Percentiles rank a stretch among this genome's conserved stretches.
These are phyloP conservation scores for Urocyon cinereoargenteus DNA, from an alignment of 2,797 vertebrate genomes.

Conservation along the genomic window DNA sequence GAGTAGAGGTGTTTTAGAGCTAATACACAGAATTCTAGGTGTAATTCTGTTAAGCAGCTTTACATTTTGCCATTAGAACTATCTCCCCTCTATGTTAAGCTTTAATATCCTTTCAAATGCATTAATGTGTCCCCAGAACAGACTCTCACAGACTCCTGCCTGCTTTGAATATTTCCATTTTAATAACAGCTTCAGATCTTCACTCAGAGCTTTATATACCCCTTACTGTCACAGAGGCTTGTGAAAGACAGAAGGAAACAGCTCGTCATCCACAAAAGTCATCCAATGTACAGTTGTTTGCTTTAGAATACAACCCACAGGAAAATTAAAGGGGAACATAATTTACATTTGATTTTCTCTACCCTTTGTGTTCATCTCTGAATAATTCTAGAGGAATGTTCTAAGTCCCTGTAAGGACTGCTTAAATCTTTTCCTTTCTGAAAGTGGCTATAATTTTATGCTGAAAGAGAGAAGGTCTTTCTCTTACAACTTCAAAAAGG, in stretches of 20 bases:
- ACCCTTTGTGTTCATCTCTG: slow-evolving; percentile 1
- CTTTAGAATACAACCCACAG: slow-evolving; percentile 71
- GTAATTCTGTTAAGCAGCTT: slow-evolving; percentile 90
- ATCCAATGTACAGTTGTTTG: slow-evolving; percentile 76
- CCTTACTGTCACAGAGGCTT: slow-evolving; percentile 83
- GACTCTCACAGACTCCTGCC: slow-evolving; percentile 86
- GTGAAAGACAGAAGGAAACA: slow-evolving; percentile 83
- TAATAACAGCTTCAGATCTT: slow-evolving; percentile 87
- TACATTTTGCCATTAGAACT: slow-evolving; percentile 88
- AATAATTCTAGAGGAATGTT: slow-evolving; percentile 52
- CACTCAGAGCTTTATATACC: slow-evolving; percentile 82
- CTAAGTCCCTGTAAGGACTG: not conserved
- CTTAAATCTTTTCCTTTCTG: slow-evolving; percentile 58
- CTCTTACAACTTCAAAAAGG: slow-evolving; percentile 18
- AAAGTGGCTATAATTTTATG: not conserved
- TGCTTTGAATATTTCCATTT: slow-evolving; percentile 90
- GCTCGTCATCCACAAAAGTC: slow-evolving; percentile 79
- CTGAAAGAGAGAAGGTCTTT: slow-evolving; percentile 44
- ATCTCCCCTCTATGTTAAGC: slow-evolving; percentile 86
- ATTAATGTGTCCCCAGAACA: slow-evolving; percentile 88
- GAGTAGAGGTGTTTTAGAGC: slow-evolving; percentile 84
- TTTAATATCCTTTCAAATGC: slow-evolving; percentile 90
- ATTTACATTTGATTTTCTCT: slow-evolving; percentile 69
- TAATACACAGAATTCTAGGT: slow-evolving; percentile 87
- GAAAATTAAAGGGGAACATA: slow-evolving; percentile 72